Evolutionary conservation across 2,888 invertebrate species (phyloP).

Genomic region (Ariolimax columbianus): DNA sequence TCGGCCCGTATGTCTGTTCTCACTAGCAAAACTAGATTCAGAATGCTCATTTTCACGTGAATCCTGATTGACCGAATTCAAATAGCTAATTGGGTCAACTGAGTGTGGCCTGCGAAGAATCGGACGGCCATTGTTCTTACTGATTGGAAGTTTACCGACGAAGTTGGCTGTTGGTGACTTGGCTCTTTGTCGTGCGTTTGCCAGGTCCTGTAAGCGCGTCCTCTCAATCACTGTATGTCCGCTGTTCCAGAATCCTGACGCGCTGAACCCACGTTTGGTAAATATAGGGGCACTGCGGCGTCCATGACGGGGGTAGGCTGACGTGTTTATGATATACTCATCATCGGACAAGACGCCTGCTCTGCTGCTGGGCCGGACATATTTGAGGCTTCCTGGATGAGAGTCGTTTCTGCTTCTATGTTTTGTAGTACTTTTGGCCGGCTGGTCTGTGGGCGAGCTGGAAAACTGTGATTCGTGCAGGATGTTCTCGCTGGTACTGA

Average conservation of each 20-base stretch:
- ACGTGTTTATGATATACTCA: constrained; percentile 2
- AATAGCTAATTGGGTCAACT: background rate
- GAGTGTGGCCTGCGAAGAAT: background rate
- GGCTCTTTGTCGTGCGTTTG: background rate
- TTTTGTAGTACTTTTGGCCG: background rate
- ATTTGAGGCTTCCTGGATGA: background rate
- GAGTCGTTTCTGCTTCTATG: background rate
- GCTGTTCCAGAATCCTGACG: constrained; percentile 28
- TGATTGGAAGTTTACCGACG: background rate
- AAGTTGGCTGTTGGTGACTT: background rate
- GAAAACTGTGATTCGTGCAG: background rate
- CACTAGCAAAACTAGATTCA: background rate
- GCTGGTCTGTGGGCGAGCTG: background rate
- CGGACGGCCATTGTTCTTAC: too few species aligned
- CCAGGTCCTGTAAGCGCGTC: constrained; percentile 1
- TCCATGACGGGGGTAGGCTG: background rate
- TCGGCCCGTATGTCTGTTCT: too few species aligned
- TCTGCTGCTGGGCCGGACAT: background rate
- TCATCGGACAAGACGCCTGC: constrained; percentile 11
- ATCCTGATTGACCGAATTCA: background rate
- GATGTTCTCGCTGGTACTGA: background rate
- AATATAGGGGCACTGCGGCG: constrained; percentile 35
- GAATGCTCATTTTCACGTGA: background rate
- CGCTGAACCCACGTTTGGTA: constrained; percentile 30
- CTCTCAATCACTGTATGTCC: constrained; percentile 24